A percentile compares a stretch with the other conserved stretches of the same genome.
These are phyloP conservation scores for Podotricha telesiphe DNA, from an alignment of 2,888 invertebrate genomes.

Conservation along the genomic window DNA sequence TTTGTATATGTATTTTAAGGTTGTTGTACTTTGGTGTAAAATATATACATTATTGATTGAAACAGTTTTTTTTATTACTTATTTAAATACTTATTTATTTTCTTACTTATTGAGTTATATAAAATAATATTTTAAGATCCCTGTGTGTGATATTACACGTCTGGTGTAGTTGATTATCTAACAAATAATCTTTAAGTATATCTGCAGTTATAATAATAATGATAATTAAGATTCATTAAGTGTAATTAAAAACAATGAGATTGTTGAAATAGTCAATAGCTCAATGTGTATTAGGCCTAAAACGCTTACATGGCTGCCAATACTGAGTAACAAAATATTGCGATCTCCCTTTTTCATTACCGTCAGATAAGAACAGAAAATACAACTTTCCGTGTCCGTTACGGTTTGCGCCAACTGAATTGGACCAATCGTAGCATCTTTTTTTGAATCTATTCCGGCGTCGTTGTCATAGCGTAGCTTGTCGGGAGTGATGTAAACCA, in stretches of 20 bases:
- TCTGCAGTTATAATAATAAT: not conserved
- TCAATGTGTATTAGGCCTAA: slow-evolving; percentile 9
- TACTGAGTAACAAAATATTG: not conserved
- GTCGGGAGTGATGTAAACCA: slow-evolving; percentile 41
- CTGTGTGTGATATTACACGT: too few relatives aligned
- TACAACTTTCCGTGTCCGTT: slow-evolving; percentile 42
- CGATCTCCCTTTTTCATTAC: slow-evolving; percentile 8
- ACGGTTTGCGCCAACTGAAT: slow-evolving; percentile 54
- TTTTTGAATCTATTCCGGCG: slow-evolving; percentile 73
- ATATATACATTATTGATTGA: not conserved
- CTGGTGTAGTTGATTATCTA: not conserved
- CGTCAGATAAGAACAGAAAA: slow-evolving; percentile 20
- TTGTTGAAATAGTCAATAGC: not conserved
- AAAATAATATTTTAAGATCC: too few relatives aligned
- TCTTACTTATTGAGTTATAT: too few relatives aligned
- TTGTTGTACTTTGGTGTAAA: not conserved
- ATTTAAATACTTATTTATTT: too few relatives aligned
- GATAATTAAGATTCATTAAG: not conserved
- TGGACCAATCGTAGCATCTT: slow-evolving; percentile 67
- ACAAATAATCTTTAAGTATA: not conserved
- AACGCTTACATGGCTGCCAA: slow-evolving; percentile 1
- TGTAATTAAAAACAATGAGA: slow-evolving; percentile 11
- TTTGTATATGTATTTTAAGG: not conserved
- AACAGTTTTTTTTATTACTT: not conserved
- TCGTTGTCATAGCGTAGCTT: slow-evolving; percentile 62